Base-by-base conservation (phyloP, 2,888 invertebrate species). In the Empis livida region DNA sequence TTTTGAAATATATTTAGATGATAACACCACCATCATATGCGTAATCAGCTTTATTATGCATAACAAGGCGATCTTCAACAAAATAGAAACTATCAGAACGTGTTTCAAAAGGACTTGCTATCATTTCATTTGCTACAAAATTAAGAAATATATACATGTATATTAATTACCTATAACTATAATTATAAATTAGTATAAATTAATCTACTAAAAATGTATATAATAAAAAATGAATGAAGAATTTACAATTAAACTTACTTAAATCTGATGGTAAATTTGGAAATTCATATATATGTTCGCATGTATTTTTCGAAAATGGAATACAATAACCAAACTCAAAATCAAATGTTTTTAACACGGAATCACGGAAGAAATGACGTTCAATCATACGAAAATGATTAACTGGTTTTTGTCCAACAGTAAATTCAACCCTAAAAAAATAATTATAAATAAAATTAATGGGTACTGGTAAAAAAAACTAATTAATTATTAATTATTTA, bases 271-370 rank as follows among this genome's bases (percentile, higher is more conserved):
- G 82, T 59, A 97, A 75, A 49, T 83, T 77, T 11, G 97, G 97
- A 73, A 99, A 96, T 72, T 97, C 95, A 62, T 99, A 99, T 70
- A 99, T 97, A 70, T 97, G 97, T 72, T 99, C 97, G 69, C 96
- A 96, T 11, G 95, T 93, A 68, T 99, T 99, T 63, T 87, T 83
- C 52, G 94, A 96, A 71, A 89, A 89, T 41, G 97, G 97, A 71
- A 99, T 96, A 69, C 97, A 97, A 70, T 95, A 99, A 42, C 97
- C 97, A 76, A 99, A 99, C 70, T 97, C 95, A 75, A 99, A 99
- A 68, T 99, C 97, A 73, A 99, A 97, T 10, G 93, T 94, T 72
- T 99, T 97, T 47, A 97, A 75, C 53, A 95, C 72, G 49, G 83
- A 85, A 60, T 97, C 92, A 49, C 90, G 74, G 71, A 95, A 97